phyloP scores from a whole-genome alignment of 2,113 vertebrate species.

The Antechinus flavipes region DNA sequence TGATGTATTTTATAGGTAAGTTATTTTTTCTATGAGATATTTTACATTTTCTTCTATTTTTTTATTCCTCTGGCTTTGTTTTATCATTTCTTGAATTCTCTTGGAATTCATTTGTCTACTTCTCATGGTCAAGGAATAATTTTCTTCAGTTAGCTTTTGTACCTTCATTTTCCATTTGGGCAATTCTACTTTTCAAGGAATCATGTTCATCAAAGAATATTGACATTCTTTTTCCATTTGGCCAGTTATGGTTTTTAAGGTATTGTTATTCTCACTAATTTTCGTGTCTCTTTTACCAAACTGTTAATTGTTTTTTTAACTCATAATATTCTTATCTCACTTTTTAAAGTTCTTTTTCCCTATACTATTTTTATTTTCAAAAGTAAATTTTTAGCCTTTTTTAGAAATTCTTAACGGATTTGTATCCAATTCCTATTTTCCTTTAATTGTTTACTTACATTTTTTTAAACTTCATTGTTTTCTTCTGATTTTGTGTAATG shows the following conservation, averaged over 20 bases:
- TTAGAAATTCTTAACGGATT: no score
- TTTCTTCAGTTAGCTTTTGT: background rate
- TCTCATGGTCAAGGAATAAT: background rate
- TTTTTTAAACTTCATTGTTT: no score
- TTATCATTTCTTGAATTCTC: background rate
- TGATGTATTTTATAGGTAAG: background rate
- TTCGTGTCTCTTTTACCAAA: background rate
- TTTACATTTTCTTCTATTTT: background rate
- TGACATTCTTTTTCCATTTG: background rate
- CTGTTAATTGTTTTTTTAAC: background rate
- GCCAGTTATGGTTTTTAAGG: background rate
- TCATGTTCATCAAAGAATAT: background rate
- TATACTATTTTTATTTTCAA: no score
- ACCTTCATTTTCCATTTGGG: background rate
- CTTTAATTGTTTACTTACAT: no score
- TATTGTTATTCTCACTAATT: background rate
- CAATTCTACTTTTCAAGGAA: background rate
- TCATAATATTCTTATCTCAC: no score
- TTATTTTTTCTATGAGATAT: background rate
- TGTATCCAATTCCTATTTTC: no score
- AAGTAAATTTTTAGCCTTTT: no score
- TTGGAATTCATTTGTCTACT: background rate
- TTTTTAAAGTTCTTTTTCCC: no score
- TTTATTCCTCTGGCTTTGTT: background rate
- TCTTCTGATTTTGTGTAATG: no score